Evolutionary conservation across 2,797 vertebrate genomes (phyloP).

Genomic region (Distichodus sexfasciatus): DNA sequence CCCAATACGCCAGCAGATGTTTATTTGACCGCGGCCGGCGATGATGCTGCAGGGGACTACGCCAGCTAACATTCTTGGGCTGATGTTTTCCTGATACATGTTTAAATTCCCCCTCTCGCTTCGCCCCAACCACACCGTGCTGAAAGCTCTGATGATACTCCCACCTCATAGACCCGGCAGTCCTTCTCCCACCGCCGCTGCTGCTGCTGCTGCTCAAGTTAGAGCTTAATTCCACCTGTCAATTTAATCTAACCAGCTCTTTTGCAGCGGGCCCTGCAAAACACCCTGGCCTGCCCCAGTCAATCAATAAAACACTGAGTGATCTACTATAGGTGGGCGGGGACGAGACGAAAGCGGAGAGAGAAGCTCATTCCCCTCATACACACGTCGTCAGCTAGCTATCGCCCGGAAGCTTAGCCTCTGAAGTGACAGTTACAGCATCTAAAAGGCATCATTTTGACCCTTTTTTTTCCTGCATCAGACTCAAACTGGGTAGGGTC

Average conservation of each 20-base stretch:
- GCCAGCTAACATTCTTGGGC: background rate
- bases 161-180: too few relatives aligned
- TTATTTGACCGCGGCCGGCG: too few relatives aligned
- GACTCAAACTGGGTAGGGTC: too few relatives aligned
- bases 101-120: constrained; percentile 28
- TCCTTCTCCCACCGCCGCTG: too few relatives aligned
- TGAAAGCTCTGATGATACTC: constrained; percentile 24
- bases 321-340: constrained; percentile 19
- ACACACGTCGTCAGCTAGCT: constrained; percentile 22
- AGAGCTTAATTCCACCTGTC: constrained; percentile 53
- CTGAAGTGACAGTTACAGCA: constrained; percentile 7
- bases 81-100: constrained; percentile 7
- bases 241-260: constrained; percentile 43
- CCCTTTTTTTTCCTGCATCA: too few relatives aligned
- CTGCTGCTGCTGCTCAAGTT: too few relatives aligned
- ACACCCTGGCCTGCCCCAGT: constrained; percentile 20
- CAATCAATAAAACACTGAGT: constrained; percentile 36
- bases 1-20: too few relatives aligned
- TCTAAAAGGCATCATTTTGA: too few relatives aligned
- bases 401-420: too few relatives aligned
- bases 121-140: background rate
- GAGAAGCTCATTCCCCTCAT: background rate
- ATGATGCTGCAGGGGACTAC: background rate
- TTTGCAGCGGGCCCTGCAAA: constrained; percentile 14
- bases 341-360: constrained; percentile 7